These are phyloP conservation scores for Lasioglossum vierecki DNA, from an alignment of 2,888 invertebrate species.

Conservation along the genomic window DNA sequence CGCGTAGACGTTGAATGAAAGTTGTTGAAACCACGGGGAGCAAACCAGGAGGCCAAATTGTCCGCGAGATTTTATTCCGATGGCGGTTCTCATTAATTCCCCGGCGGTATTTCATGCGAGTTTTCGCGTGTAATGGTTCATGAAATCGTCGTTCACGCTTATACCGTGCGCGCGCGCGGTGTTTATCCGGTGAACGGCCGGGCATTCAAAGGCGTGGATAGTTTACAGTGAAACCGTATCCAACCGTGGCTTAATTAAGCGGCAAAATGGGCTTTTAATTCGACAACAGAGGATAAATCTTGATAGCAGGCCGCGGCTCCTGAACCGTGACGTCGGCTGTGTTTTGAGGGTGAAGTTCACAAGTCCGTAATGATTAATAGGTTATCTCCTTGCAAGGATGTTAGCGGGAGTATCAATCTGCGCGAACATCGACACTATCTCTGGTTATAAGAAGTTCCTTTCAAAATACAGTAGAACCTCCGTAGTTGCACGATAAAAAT, in stretches of 20 bases:
- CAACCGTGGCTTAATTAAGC: conserved; percentile 26
- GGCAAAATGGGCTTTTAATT: conserved; percentile 32
- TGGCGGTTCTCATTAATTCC: conserved; percentile 26
- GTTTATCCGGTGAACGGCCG: conserved; percentile 14
- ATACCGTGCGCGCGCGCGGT: background rate
- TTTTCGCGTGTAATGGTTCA: conserved; percentile 18
- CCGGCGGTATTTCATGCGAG: background rate
- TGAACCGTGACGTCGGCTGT: conserved; percentile 74
- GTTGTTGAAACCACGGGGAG: conserved; percentile 17
- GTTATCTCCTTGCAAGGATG: conserved; percentile 71
- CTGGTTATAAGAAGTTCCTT: background rate
- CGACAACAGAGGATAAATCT: conserved; percentile 46
- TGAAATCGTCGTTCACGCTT: conserved; percentile 38
- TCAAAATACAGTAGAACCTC: background rate
- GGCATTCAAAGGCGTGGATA: background rate
- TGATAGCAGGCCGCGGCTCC: conserved; percentile 60
- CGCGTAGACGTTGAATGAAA: conserved; percentile 15
- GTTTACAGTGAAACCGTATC: conserved; percentile 21
- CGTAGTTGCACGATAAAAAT: background rate
- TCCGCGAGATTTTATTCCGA: conserved; percentile 17
- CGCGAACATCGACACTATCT: conserved; percentile 25
- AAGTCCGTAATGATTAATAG: conserved; percentile 78
- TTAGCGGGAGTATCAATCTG: conserved; percentile 77
- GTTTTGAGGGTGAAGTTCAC: conserved; percentile 78
- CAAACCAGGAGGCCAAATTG: conserved; percentile 1